Percentiles rank a stretch among this genome's conserved stretches.
These are phyloP conservation scores for Syrista parreyssii DNA, from an alignment of 2,888 invertebrate species.

Conservation along the genomic window DNA sequence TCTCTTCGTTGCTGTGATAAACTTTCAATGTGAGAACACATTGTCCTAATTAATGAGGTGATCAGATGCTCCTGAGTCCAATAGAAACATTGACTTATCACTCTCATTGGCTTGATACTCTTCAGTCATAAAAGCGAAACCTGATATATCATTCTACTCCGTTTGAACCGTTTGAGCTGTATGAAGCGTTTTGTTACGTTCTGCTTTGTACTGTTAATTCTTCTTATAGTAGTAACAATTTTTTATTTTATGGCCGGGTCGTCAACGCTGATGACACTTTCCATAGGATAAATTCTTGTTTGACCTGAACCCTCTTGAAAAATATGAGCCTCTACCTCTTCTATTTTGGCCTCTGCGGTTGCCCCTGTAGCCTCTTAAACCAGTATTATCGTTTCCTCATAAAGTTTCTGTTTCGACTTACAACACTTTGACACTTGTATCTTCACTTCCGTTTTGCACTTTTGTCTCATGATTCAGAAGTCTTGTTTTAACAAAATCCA, in stretches of 20 bases:
- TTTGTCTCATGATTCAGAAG: conserved; percentile 19
- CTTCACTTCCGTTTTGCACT: conserved; percentile 11
- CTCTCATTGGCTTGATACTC: neutral
- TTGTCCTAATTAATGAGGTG: neutral
- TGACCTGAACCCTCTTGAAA: neutral
- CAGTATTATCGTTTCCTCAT: neutral
- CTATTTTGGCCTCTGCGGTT: neutral
- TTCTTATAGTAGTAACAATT: no score
- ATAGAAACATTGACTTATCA: conserved; percentile 1
- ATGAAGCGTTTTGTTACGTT: neutral
- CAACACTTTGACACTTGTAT: conserved; percentile 19
- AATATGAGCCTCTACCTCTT: neutral
- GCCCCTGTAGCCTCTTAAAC: neutral
- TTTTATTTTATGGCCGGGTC: no score
- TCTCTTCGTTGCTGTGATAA: conserved; percentile 47
- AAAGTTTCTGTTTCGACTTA: conserved; percentile 3
- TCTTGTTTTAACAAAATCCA: conserved; percentile 19
- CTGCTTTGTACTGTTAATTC: no score
- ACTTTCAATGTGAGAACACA: conserved; percentile 26
- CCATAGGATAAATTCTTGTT: no score
- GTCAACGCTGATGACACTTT: no score
- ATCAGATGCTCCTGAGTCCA: conserved; percentile 15
- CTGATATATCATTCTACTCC: neutral
- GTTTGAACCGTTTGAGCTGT: conserved; percentile 1
- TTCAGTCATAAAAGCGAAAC: conserved; percentile 16